Base-by-base conservation (phyloP, 1,140 invertebrate species). In the Drosophila pallidifrons region DNA sequence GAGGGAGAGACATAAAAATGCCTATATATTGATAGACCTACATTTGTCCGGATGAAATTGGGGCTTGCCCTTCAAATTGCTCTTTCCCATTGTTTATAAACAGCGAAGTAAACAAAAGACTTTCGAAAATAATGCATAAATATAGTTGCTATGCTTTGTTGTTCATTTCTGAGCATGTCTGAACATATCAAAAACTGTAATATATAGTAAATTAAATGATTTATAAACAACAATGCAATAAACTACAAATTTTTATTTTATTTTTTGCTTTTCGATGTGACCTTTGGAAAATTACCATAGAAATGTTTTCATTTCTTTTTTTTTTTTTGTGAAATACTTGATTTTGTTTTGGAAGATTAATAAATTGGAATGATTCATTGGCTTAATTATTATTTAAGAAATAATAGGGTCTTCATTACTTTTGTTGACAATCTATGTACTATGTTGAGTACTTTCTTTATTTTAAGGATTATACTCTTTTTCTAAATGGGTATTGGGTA, bases 11-110 rank as follows among this genome's bases (percentile, higher is more conserved):
- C 1, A 32, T 30, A 30, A 5, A 30, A 5, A 30, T 30, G 30
- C 30, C 4, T 7, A 7, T 35, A 7, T 35, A 7, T 30, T 30
- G 30, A 10, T 38, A 38, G 35, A 38, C 35, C 35, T 38, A 38
- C 35, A 38, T 38, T 38, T 10, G 16, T n/a, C 5, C 43, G 8
- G 28, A 10, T 32, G 46, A 20, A 72, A 72, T 72, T 72, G 43
- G 61, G 52, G 52, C 68, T 47, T n/a, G 60, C 68, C 68, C 69
- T 65, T 66, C 68, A 65, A 65, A 16, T 71, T 16, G 13, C 43
- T 65, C 25, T 47, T 64, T 49, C 68, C 41, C 38, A 43, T 59
- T 73, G 54, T 73, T 73, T 73, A 59, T 35, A 67, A 67, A 73
- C 63, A 52, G 25, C 5, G 38, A 20, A 43, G 55, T 67, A 73